These are phyloP conservation scores for Leistus spinibarbis DNA, from an alignment of 2,888 invertebrate genomes.

Conservation along the genomic window DNA sequence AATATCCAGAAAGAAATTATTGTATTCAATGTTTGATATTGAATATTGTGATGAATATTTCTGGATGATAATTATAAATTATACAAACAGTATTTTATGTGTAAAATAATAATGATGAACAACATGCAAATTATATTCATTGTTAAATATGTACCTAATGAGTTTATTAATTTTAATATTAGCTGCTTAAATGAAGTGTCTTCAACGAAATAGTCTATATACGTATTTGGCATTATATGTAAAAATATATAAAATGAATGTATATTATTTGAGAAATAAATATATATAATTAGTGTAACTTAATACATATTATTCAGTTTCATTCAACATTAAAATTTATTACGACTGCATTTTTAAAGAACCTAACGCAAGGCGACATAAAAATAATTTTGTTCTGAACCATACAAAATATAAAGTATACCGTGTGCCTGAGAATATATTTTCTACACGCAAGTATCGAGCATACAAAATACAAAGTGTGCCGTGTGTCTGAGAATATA, in stretches of 20 bases:
- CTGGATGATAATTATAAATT: slow-evolving; percentile 21
- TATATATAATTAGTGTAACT: slow-evolving; percentile 33
- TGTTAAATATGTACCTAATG: slow-evolving; percentile 25
- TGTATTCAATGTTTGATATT: background rate
- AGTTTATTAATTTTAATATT: slow-evolving; percentile 23
- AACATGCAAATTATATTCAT: slow-evolving; percentile 19
- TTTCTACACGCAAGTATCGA: too few relatives aligned
- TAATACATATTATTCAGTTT: too few relatives aligned
- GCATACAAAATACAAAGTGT: too few relatives aligned
- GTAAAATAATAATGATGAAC: slow-evolving; percentile 11
- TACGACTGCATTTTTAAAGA: background rate
- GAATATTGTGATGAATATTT: background rate
- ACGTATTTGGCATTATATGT: slow-evolving; percentile 19
- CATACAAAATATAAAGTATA: too few relatives aligned
- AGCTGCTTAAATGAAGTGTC: slow-evolving; percentile 38
- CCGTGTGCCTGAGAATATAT: too few relatives aligned
- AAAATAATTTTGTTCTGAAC: too few relatives aligned
- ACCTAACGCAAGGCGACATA: too few relatives aligned
- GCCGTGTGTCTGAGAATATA: too few relatives aligned
- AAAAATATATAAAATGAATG: slow-evolving; percentile 36
- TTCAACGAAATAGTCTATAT: slow-evolving; percentile 35
- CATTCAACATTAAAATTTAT: background rate
- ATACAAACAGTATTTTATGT: slow-evolving; percentile 26
- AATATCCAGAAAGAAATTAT: background rate
- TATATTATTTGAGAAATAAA: slow-evolving; percentile 28